A percentile compares a stretch with the other conserved stretches of the same genome.
These are phyloP conservation scores for Aspidapion aeneum DNA, from an alignment of 2,888 invertebrate genomes.

Conservation along the genomic window DNA sequence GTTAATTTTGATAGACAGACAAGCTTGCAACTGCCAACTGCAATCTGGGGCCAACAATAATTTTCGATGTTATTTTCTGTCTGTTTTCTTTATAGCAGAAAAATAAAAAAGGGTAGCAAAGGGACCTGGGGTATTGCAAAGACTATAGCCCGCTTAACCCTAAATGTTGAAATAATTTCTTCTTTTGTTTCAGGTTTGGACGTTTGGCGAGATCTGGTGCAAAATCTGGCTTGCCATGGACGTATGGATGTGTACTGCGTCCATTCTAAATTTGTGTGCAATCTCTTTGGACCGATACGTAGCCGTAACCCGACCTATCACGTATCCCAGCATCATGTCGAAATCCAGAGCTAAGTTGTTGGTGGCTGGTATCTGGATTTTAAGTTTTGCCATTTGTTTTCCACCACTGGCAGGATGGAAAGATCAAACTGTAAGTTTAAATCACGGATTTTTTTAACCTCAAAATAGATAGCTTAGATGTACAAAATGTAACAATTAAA, in stretches of 20 bases:
- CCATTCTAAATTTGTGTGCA: constrained; percentile 93
- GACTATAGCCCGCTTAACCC: no score
- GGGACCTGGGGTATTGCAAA: no score
- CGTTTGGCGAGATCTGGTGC: constrained; percentile 95
- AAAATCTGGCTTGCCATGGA: constrained; percentile 95
- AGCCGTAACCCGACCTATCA: constrained; percentile 94
- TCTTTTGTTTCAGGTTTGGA: constrained; percentile 77
- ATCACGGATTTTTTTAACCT: no score
- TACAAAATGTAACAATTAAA: no score
- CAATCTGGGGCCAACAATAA: no score
- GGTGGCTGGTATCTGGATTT: constrained; percentile 90
- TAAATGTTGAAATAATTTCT: no score
- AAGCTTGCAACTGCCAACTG: no score
- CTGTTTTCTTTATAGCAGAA: no score
- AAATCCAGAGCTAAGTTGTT: constrained; percentile 79
- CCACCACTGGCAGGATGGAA: constrained; percentile 96
- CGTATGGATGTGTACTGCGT: constrained; percentile 98
- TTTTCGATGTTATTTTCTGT: no score
- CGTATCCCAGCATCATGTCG: constrained; percentile 91
- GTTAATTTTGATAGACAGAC: no score
- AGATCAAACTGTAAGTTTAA: constrained; percentile 63
- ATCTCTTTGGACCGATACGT: constrained; percentile 94
- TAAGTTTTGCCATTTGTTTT: constrained; percentile 94
- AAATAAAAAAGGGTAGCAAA: no score
- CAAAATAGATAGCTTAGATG: no score